Base-by-base conservation (phyloP, 1,140 invertebrate genomes). In the Protaetia brevitarsis region DNA sequence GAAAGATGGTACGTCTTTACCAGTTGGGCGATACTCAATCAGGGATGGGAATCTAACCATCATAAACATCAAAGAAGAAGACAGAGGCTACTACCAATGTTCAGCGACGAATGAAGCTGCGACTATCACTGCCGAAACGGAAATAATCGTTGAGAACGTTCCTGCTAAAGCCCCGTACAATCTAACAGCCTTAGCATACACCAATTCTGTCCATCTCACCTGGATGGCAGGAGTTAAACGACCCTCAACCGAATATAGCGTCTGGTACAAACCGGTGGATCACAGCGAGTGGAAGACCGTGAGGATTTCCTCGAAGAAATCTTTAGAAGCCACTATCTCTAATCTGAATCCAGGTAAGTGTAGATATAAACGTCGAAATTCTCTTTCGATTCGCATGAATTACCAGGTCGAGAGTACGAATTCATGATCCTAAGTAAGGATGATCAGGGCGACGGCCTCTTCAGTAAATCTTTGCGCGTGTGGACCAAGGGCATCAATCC, bases 121-220 rank as follows among this genome's bases (percentile, higher is more conserved):
- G n/a, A 93, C 91, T 7, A 87, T 97, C 27, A 88, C 91, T 1
- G 86, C 89, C 0, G 89, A 93, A 77, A 92, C 94, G 1, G 91
- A 95, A 79, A 82, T 98, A 31, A 87, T 95, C 77, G 89, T 98
- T 61, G 87, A 95, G 80, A 88, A 95, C 74, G 83, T 88, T 31
- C 90, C 93, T 26, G 94, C 95, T 6, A 88, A 95, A 74, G 93
- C 95, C 3, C 95, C 95, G 0, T 92, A 92, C 79, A 95, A 97
- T 81, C 82, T 98, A 2, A 90, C 88, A 29, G 89, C 92, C 2
- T 86, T 88, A 65, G 87, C 90, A n/a, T 87, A 87, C 3, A 80
- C 86, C 63, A 89, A 88, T 74, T 86, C 88, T 19, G 89, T 97
- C 11, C 90, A 89, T 13, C 79, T 98, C 0, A 85, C 86, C 27